Conservation (phyloP, 1,140 invertebrate genomes). For the Bemisia tabaci region DNA sequence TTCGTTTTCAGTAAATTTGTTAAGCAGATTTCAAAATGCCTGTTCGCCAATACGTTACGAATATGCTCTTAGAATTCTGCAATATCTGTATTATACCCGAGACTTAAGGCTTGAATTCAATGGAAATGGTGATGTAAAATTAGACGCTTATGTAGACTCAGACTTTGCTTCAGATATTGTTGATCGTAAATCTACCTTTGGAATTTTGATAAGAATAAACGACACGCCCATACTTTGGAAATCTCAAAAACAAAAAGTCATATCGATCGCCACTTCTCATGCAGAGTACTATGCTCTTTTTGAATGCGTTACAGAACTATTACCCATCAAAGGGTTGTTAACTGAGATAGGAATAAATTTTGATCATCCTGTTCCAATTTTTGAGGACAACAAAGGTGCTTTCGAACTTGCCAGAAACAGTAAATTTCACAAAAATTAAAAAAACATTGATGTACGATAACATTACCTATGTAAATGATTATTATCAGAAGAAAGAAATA, state of each 20-base stretch:
- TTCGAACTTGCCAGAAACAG: background rate
- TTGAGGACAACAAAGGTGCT: conserved; percentile 6
- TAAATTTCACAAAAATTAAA: background rate
- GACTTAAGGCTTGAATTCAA: background rate
- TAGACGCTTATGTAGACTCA: conserved; percentile 27
- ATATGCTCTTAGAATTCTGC: conserved; percentile 4
- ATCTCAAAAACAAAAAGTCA: conserved; percentile 18
- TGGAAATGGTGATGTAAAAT: background rate
- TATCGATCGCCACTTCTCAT: conserved; percentile 20
- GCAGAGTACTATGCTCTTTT: conserved; percentile 23
- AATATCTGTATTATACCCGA: conserved; percentile 3
- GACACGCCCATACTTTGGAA: conserved; percentile 23
- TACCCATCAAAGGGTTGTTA: conserved; percentile 5
- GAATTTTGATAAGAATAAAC: conserved; percentile 25
- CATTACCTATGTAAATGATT: conserved; percentile 9
- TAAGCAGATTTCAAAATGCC: conserved; percentile 6
- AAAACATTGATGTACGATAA: background rate
- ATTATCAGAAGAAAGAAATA: background rate
- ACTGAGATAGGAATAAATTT: background rate
- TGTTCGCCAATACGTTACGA: background rate
- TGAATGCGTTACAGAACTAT: conserved; percentile 17
- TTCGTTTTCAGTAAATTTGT: conserved; percentile 4
- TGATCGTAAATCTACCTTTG: conserved; percentile 30
- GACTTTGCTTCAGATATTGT: conserved; percentile 28
- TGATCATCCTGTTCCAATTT: background rate